phyloP scores from a whole-genome alignment of 53 echinoderm and acorn worm species.

The Paelopatides confundens region DNA sequence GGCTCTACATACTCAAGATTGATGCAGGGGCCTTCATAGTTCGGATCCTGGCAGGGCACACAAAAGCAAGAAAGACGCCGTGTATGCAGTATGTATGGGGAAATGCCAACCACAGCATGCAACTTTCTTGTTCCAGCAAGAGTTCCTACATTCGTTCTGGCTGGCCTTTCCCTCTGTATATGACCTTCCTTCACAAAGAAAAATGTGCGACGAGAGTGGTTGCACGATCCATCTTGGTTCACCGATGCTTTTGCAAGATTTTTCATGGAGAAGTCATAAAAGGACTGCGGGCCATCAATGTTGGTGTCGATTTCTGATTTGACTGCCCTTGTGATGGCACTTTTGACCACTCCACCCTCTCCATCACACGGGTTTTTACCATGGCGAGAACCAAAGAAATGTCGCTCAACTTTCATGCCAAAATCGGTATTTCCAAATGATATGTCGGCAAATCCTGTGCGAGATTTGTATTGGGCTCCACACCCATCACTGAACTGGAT shows the following conservation, averaged over 20 bases:
- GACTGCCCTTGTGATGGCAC: neutral
- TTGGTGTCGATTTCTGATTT: neutral
- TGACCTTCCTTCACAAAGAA: constrained; percentile 29
- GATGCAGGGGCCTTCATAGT: neutral
- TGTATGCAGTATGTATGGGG: constrained; percentile 25
- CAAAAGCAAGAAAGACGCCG: constrained; percentile 56
- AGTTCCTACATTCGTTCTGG: constrained; percentile 19
- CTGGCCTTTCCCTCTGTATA: constrained; percentile 38
- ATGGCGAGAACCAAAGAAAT: too few species aligned
- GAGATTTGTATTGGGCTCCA: neutral
- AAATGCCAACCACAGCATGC: constrained; percentile 47
- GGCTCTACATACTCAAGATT: neutral
- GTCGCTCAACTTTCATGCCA: neutral
- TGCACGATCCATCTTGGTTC: constrained; percentile 7
- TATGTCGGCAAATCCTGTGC: neutral
- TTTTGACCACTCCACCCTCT: constrained; percentile 21
- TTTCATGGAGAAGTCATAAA: neutral
- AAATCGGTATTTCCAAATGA: neutral
- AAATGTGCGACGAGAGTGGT: constrained; percentile 51
- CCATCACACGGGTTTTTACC: neutral
- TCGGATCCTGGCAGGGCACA: neutral
- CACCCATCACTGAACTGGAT: constrained; percentile 1
- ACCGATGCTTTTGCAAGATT: neutral
- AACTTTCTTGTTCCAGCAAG: constrained; percentile 48
- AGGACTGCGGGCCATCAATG: neutral